These are phyloP conservation scores for Erinaceus europaeus DNA, from an alignment of 2,113 vertebrate genomes.

Conservation along the genomic window DNA sequence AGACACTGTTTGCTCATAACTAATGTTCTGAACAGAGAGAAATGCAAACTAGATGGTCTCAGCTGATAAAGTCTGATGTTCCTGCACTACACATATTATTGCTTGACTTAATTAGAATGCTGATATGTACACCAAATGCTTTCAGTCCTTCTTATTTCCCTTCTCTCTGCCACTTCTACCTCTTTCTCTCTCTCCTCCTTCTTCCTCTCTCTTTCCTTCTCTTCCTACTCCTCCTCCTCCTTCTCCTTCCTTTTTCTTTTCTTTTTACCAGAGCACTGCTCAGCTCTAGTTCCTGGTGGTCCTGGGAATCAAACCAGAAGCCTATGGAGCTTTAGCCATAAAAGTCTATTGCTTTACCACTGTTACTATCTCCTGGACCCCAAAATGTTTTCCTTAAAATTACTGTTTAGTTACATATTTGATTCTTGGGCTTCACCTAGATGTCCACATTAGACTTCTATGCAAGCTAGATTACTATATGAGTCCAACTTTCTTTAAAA, in stretches of 20 bases:
- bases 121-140: background rate
- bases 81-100: background rate
- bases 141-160: too few species aligned
- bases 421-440: background rate
- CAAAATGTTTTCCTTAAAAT: constrained; percentile 27
- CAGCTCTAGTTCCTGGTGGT: too few species aligned
- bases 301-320: too few species aligned
- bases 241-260: too few species aligned
- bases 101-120: background rate
- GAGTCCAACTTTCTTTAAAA: background rate
- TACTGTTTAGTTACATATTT: background rate
- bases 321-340: too few species aligned
- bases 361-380: too few species aligned
- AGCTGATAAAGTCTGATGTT: background rate
- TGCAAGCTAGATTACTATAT: background rate
- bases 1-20: background rate
- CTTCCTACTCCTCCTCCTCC: too few species aligned
- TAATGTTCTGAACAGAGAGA: background rate
- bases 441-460: background rate
- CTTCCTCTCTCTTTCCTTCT: too few species aligned
- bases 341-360: too few species aligned
- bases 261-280: too few species aligned
- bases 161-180: too few species aligned
- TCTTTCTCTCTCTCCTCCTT: too few species aligned
- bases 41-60: background rate